phyloP scores from a whole-genome alignment of 2,113 vertebrate genomes.

The Campylomormyrus numenius region DNA sequence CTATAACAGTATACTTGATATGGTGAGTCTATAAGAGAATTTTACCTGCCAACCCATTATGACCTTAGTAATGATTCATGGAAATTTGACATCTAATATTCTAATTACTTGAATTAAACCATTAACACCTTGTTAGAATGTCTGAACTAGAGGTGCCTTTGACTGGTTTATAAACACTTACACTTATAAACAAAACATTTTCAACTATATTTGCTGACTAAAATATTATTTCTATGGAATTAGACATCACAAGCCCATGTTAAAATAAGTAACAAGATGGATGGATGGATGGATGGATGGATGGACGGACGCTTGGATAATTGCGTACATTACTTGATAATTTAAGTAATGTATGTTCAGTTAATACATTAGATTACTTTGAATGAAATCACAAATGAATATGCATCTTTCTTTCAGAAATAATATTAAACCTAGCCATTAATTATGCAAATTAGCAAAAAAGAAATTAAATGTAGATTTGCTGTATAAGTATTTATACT shows the following conservation, averaged over 20 bases:
- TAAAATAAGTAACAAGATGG: background rate
- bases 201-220: background rate
- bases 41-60: background rate
- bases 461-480: background rate
- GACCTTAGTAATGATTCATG: background rate
- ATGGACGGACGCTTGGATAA: background rate
- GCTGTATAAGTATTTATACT: background rate
- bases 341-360: background rate
- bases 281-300: background rate
- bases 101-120: background rate
- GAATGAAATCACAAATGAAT: background rate
- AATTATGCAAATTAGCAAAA: background rate
- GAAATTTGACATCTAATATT: background rate
- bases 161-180: background rate
- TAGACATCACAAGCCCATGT: background rate
- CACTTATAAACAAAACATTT: background rate
- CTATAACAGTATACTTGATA: background rate
- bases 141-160: background rate
- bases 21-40: background rate
- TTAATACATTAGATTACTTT: background rate
- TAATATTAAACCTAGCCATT: background rate
- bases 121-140: background rate
- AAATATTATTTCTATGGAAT: background rate
- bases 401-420: background rate
- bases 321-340: background rate